Evolutionary conservation across 2,113 vertebrate genomes (phyloP).

Genomic region (Nipponia nippon): DNA sequence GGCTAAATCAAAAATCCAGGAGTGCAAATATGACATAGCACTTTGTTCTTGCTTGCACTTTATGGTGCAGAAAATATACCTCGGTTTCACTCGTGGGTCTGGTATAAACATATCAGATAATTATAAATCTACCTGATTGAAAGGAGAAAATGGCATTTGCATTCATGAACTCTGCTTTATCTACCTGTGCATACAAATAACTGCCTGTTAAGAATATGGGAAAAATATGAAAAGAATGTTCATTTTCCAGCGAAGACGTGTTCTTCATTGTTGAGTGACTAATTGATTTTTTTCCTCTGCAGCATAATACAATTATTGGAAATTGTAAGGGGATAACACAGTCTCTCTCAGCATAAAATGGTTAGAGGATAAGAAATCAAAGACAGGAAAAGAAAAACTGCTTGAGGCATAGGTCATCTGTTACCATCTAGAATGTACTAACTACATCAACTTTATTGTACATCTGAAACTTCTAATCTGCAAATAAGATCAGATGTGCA

Average conservation of each 20-base stretch:
- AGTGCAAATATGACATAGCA: neutral
- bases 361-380: neutral
- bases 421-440: neutral
- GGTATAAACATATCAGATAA: neutral
- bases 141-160: neutral
- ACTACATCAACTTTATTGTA: neutral
- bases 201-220: neutral
- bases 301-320: neutral
- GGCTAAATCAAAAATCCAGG: neutral
- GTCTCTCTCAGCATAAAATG: neutral
- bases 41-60: neutral
- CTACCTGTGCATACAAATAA: neutral
- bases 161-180: neutral
- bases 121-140: neutral
- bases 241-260: neutral
- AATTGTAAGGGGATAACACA: neutral
- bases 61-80: neutral
- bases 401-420: neutral
- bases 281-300: neutral
- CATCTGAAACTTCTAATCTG: neutral
- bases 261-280: neutral
- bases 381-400: neutral
- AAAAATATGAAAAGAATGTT: neutral
- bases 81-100: neutral
- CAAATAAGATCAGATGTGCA: neutral